Evolutionary conservation across 2,797 vertebrate genomes (phyloP).

Genomic region (Buceros bicornis): DNA sequence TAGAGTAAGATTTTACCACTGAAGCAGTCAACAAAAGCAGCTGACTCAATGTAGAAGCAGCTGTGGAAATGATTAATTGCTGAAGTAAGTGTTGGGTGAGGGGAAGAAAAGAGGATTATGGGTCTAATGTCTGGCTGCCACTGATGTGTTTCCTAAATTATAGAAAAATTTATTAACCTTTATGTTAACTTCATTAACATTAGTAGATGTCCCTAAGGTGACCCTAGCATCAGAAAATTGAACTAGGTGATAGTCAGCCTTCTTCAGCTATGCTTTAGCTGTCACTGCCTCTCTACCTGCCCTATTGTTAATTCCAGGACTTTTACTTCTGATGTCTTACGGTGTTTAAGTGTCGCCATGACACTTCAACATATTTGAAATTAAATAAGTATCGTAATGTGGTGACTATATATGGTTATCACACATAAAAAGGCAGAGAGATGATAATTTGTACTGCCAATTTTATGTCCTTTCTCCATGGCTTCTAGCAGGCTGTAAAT

Average conservation of each 20-base stretch:
- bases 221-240: neutral
- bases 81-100: neutral
- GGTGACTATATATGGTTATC: neutral
- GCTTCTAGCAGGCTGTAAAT: neutral
- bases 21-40: neutral
- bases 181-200: neutral
- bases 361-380: neutral
- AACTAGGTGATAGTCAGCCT: neutral
- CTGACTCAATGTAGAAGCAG: neutral
- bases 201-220: neutral
- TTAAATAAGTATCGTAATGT: neutral
- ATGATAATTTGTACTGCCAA: neutral
- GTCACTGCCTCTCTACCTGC: neutral
- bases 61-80: neutral
- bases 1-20: neutral
- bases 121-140: neutral
- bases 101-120: neutral
- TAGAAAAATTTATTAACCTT: neutral
- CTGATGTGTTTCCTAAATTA: neutral
- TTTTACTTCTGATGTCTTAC: neutral
- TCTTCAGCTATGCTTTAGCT: neutral
- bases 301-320: neutral
- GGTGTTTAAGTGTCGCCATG: neutral
- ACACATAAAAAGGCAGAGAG: neutral
- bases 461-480: neutral